Percentiles rank a stretch among this genome's conserved stretches.
These are phyloP conservation scores for Alloscopus bannaensis DNA, from an alignment of 2,888 invertebrate genomes.

Conservation along the genomic window DNA sequence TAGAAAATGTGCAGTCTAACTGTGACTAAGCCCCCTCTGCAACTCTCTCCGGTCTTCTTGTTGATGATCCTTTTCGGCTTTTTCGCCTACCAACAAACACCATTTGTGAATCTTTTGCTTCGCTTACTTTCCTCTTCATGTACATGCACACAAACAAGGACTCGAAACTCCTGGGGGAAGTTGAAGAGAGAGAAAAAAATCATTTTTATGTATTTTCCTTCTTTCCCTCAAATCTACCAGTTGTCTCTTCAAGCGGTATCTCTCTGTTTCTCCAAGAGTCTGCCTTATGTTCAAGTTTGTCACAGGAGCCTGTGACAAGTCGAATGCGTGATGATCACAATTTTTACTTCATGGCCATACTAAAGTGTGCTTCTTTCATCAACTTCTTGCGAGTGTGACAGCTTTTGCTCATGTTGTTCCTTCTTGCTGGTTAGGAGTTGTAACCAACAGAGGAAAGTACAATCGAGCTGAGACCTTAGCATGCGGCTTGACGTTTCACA, in stretches of 20 bases:
- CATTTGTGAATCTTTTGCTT: conserved; percentile 41
- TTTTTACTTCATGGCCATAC: background rate
- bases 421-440: no score
- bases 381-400: conserved; percentile 29
- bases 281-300: conserved; percentile 26
- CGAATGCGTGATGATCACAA: conserved; percentile 28
- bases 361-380: conserved; percentile 42
- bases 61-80: conserved; percentile 53
- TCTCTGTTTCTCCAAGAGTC: conserved; percentile 8
- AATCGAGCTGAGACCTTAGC: conserved; percentile 4
- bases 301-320: conserved; percentile 19
- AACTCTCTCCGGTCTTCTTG: conserved; percentile 32
- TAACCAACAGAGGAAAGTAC: no score
- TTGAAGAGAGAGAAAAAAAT: conserved; percentile 25
- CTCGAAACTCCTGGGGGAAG: conserved; percentile 11
- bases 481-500: background rate
- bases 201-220: conserved; percentile 9
- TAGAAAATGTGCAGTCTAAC: conserved; percentile 18
- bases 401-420: background rate
- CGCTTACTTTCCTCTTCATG: conserved; percentile 29
- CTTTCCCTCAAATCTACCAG: conserved; percentile 6
- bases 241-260: conserved; percentile 1
- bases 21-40: conserved; percentile 22
- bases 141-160: background rate
- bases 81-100: conserved; percentile 35